Evolutionary conservation across 2,888 invertebrate species (phyloP).

Genomic region (Agrilus cyanescens): DNA sequence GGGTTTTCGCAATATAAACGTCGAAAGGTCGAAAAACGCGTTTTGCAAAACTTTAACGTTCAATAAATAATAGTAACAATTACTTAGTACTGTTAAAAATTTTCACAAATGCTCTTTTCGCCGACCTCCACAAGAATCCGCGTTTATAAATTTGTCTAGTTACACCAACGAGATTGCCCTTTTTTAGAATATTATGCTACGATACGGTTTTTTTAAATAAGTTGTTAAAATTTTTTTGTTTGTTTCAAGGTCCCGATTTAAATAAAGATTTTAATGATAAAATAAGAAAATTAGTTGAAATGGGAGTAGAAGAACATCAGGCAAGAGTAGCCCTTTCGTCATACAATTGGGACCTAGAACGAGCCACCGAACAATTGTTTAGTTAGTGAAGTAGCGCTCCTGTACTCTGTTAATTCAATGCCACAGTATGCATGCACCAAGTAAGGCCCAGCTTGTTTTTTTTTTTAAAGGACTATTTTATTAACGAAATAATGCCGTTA

Average conservation of each 20-base stretch:
- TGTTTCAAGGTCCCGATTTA: slow-evolving; percentile 51
- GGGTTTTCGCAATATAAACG: too few relatives aligned
- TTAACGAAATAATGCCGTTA: too few relatives aligned
- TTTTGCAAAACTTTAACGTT: too few relatives aligned
- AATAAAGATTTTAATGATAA: slow-evolving; percentile 76
- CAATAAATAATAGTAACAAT: too few relatives aligned
- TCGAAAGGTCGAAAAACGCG: too few relatives aligned
- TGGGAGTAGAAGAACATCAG: slow-evolving; percentile 87
- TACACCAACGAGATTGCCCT: neutral
- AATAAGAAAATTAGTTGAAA: slow-evolving; percentile 78
- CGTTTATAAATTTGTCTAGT: slow-evolving; percentile 5
- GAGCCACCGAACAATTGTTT: slow-evolving; percentile 81
- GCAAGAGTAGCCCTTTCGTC: slow-evolving; percentile 85
- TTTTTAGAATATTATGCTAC: neutral
- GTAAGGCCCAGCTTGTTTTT: too few relatives aligned
- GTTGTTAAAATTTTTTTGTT: neutral
- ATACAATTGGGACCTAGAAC: slow-evolving; percentile 84
- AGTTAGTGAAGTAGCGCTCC: slow-evolving; percentile 45
- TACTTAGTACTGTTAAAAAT: too few relatives aligned
- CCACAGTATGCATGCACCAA: too few relatives aligned
- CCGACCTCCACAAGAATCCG: too few relatives aligned
- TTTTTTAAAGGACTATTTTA: too few relatives aligned
- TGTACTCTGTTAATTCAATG: too few relatives aligned
- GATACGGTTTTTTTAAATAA: neutral
- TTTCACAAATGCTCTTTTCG: too few relatives aligned